Evolutionary conservation across 2,797 vertebrate species (phyloP).

Genomic region (Molossus molossus): DNA sequence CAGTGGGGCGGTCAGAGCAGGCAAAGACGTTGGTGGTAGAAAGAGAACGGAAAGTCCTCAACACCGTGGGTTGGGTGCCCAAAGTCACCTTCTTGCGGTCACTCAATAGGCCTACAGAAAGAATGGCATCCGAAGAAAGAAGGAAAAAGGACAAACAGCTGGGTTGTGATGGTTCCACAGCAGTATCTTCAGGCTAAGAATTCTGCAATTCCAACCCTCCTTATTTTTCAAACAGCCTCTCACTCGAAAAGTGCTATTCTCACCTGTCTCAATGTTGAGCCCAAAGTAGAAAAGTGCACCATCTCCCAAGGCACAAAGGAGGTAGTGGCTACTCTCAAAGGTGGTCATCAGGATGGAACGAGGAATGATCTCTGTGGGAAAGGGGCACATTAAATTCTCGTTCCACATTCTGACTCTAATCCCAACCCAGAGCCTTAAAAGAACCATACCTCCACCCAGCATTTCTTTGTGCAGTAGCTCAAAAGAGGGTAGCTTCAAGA

Average conservation of each 20-base stretch:
- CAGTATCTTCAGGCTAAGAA: background rate
- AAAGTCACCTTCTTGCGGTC: constrained; percentile 99
- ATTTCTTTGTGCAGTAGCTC: constrained; percentile 98
- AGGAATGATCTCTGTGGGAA: constrained; percentile 96
- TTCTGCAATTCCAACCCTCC: background rate
- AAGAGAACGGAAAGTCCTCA: constrained; percentile 97
- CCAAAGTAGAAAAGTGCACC: constrained; percentile 99
- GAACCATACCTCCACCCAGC: constrained; percentile 97
- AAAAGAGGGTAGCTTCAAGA: constrained; percentile 97
- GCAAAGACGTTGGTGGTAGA: constrained; percentile 99
- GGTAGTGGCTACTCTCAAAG: constrained; percentile 98
- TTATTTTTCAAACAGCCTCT: background rate
- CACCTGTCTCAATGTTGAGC: constrained; percentile 97
- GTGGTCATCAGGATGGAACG: constrained; percentile 99
- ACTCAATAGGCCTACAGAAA: constrained; percentile 93
- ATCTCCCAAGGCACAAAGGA: constrained; percentile 98
- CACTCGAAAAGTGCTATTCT: background rate
- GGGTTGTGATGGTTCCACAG: background rate
- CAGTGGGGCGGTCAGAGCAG: constrained; percentile 98
- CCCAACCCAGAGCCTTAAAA: background rate
- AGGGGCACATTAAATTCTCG: accelerated
- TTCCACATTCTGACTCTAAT: background rate
- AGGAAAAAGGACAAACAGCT: constrained; percentile 10
- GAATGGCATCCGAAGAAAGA: background rate
- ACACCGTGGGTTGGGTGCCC: constrained; percentile 97